These are phyloP conservation scores for Noctilio leporinus DNA, from an alignment of 2,113 vertebrate species.

Conservation along the genomic window DNA sequence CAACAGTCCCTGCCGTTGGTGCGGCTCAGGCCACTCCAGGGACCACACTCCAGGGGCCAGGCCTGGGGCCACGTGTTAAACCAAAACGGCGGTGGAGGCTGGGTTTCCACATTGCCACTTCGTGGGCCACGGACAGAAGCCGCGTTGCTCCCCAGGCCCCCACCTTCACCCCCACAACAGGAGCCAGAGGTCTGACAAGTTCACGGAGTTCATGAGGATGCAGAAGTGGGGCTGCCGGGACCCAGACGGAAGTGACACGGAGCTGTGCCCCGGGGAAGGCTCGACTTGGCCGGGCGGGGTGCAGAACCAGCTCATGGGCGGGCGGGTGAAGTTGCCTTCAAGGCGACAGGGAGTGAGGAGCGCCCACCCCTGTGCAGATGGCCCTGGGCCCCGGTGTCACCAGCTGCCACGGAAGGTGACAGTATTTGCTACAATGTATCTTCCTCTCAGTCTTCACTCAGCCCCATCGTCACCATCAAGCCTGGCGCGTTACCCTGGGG, in stretches of 20 bases:
- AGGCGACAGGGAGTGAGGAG: too few species aligned
- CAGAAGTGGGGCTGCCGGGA: too few species aligned
- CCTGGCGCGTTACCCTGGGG: rapidly evolving
- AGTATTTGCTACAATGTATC: rapidly evolving
- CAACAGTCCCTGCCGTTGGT: rapidly evolving
- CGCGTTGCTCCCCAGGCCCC: too few species aligned
- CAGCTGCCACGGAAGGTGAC: rapidly evolving
- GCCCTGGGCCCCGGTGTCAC: neutral
- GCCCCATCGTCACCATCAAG: rapidly evolving
- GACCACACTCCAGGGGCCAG: rapidly evolving
- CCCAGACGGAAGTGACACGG: rapidly evolving
- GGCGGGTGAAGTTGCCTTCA: too few species aligned
- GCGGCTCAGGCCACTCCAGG: neutral
- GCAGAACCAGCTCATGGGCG: too few species aligned
- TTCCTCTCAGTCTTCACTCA: rapidly evolving
- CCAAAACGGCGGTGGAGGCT: rapidly evolving
- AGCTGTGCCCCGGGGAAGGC: rapidly evolving
- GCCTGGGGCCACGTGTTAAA: rapidly evolving
- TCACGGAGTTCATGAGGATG: too few species aligned
- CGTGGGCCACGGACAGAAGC: rapidly evolving
- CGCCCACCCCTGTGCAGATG: rapidly evolving
- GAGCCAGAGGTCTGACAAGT: too few species aligned
- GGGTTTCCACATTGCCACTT: neutral
- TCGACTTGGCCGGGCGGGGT: rapidly evolving
- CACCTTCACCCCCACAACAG: too few species aligned